Evolutionary conservation across 2,888 invertebrate genomes (phyloP).

Genomic region (Lochmaea capreae): DNA sequence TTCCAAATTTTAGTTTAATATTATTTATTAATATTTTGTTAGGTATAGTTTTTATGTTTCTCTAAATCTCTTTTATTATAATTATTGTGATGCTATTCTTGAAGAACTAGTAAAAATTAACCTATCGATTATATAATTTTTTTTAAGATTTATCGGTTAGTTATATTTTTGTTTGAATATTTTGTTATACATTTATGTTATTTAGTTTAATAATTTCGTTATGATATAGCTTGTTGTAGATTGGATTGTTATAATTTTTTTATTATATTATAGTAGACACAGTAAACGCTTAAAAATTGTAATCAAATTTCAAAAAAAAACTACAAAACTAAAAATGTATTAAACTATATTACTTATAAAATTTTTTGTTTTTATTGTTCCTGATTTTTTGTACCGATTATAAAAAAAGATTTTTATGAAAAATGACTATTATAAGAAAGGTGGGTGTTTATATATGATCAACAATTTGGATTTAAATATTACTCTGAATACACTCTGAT

Average conservation of each 20-base stretch:
- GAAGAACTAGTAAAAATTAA: background rate
- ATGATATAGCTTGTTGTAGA: background rate
- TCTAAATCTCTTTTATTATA: background rate
- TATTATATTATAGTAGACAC: background rate
- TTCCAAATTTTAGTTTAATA: slow-evolving; percentile 24
- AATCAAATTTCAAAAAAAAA: background rate
- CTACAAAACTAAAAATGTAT: background rate
- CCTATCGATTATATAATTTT: background rate
- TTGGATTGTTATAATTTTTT: background rate
- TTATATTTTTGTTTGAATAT: slow-evolving; percentile 19
- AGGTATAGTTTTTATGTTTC: background rate
- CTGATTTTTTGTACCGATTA: background rate
- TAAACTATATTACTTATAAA: background rate
- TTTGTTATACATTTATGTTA: slow-evolving; percentile 13
- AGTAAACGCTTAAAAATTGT: background rate
- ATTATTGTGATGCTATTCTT: background rate
- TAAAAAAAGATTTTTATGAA: too few relatives aligned
- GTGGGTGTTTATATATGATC: too few relatives aligned
- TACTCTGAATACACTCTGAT: background rate
- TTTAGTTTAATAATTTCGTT: slow-evolving; percentile 15
- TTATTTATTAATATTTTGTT: slow-evolving; percentile 22
- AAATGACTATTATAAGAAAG: too few relatives aligned
- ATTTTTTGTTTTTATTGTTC: background rate
- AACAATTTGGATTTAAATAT: too few relatives aligned
- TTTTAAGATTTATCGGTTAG: background rate